Evolutionary conservation across 2,888 invertebrate species (phyloP).

Genomic region (Microplitis deprimator): DNA sequence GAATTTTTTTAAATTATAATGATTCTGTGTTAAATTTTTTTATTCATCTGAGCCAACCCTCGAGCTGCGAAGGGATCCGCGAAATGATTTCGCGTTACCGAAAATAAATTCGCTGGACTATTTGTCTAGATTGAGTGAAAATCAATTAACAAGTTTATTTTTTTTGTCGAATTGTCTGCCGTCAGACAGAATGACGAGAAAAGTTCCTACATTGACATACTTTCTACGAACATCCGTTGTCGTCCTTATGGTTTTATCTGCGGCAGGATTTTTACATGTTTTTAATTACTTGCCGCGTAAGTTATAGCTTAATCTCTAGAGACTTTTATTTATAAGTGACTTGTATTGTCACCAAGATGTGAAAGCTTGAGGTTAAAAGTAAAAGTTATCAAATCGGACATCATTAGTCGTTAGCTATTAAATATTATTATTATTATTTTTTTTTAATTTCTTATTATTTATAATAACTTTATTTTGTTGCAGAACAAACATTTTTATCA

Average conservation of each 20-base stretch:
- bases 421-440: background rate
- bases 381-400: background rate
- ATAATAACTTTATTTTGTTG: constrained; percentile 61
- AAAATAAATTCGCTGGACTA: too few relatives aligned
- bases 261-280: constrained; percentile 66
- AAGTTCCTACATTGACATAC: constrained; percentile 45
- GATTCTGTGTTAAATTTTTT: background rate
- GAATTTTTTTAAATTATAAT: background rate
- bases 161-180: background rate
- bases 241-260: constrained; percentile 62
- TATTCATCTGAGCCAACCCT: too few relatives aligned
- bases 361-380: constrained; percentile 20
- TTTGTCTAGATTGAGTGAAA: background rate
- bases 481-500: constrained; percentile 82
- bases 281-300: constrained; percentile 67
- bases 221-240: constrained; percentile 60
- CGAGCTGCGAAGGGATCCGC: too few relatives aligned
- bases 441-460: background rate
- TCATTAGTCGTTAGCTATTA: background rate
- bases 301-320: constrained; percentile 46
- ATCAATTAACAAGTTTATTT: background rate
- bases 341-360: background rate
- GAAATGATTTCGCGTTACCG: too few relatives aligned
- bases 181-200: background rate
- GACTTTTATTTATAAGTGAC: background rate